A percentile compares a stretch with the other conserved stretches of the same genome.
These are phyloP conservation scores for Alethe castanea DNA, from an alignment of 2,113 vertebrate species.

Conservation along the genomic window DNA sequence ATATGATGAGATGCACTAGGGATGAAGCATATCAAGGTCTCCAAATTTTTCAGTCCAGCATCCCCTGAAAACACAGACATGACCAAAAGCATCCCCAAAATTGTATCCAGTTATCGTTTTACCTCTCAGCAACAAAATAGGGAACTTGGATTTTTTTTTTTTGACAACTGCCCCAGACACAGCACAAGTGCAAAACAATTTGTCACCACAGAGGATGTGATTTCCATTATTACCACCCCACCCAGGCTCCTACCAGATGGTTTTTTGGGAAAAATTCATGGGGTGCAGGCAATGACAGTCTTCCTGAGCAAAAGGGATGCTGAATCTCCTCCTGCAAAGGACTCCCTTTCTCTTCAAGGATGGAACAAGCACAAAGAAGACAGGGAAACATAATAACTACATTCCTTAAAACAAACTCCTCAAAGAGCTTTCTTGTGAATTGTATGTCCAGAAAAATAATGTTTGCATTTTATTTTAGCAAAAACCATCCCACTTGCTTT, in stretches of 20 bases:
- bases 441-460: background rate
- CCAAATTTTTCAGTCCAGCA: background rate
- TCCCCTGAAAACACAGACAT: rapidly evolving
- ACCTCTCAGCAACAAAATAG: background rate
- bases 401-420: background rate
- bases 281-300: background rate
- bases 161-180: background rate
- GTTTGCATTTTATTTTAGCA: constrained; percentile 19
- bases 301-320: background rate
- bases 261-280: background rate
- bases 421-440: background rate
- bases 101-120: background rate
- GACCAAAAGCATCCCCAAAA: background rate
- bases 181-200: background rate
- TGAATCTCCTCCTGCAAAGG: background rate
- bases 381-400: background rate
- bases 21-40: background rate
- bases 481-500: constrained; percentile 24
- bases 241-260: background rate
- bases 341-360: background rate
- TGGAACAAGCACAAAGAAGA: background rate
- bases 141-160: no score
- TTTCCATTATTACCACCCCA: background rate
- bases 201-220: background rate
- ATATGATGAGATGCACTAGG: background rate